Percentiles rank a stretch among this genome's conserved stretches.
phyloP scores from a whole-genome alignment of 2,888 invertebrate species.

The Dioctria linearis region DNA sequence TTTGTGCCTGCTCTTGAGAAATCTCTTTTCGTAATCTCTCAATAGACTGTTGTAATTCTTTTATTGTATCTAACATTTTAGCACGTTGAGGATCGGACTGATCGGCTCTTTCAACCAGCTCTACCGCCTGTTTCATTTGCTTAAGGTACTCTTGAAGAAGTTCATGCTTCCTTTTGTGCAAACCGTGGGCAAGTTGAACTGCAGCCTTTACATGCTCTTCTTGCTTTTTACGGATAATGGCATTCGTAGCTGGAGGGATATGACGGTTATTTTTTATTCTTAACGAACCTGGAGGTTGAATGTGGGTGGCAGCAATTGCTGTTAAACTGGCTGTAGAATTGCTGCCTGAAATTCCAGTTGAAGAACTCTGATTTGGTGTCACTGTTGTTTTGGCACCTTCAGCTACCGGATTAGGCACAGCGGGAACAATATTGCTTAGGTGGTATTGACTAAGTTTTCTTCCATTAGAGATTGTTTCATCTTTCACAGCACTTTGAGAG shows the following conservation, averaged over 20 bases:
- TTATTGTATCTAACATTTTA: conserved; percentile 84
- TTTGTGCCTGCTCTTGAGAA: conserved; percentile 69
- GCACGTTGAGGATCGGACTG: conserved; percentile 82
- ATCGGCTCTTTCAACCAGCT: conserved; percentile 83
- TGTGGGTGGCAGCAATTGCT: conserved; percentile 60
- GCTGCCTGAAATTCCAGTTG: conserved; percentile 55
- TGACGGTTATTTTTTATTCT: conserved; percentile 74
- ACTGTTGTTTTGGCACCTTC: conserved; percentile 55
- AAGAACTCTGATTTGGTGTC: conserved; percentile 50
- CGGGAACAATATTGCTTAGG: conserved; percentile 68
- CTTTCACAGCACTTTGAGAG: conserved; percentile 55
- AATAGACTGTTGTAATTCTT: conserved; percentile 86
- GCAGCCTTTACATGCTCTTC: conserved; percentile 84
- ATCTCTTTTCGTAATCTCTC: conserved; percentile 73
- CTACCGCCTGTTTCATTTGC: conserved; percentile 87
- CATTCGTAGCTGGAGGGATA: conserved; percentile 76
- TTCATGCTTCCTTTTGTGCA: conserved; percentile 88
- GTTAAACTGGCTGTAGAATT: conserved; percentile 53
- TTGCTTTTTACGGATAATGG: conserved; percentile 80
- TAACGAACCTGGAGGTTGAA: conserved; percentile 61
- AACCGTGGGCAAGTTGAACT: conserved; percentile 82
- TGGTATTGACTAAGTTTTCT: conserved; percentile 69
- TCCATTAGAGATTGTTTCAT: conserved; percentile 61
- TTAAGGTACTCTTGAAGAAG: conserved; percentile 90
- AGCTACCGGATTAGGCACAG: conserved; percentile 65